Base-by-base conservation (phyloP, 2,888 invertebrate genomes). In the Drosophila subquinaria region DNA sequence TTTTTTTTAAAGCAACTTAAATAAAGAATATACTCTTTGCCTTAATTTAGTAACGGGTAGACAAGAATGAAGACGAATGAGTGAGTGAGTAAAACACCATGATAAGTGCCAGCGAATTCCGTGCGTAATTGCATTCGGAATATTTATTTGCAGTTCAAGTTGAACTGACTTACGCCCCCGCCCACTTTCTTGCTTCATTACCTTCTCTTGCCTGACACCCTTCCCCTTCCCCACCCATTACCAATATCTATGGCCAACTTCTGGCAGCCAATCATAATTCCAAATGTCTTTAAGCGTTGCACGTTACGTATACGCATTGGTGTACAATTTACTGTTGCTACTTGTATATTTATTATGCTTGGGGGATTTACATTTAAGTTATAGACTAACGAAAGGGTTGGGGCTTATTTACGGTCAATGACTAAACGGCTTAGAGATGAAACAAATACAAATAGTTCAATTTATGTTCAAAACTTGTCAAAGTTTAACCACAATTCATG, bases 81-180 rank as follows among this genome's bases (percentile, higher is more conserved):
- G 36, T 55, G 36, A 11, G 36, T 2, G 13, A 69, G 64, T 53
- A 72, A 68, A 68, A 43, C 59, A 69, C 64, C 53, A 52, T 76
- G 79, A 79, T 84, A 89, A 89, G 82, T 82, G 69, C 76, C 67
- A 66, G 69, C 60, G 61, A 88, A 89, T 85, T 85, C 88, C 79
- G 82, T 81, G 76, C 88, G 89, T 89, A 89, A 89, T 87, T 89
- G 82, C 88, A 88, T 82, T 76, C 57, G 57, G 65, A 74, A 85
- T 89, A 81, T 79, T 61, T 64, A 64, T 64, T 63, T 64, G 57
- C 51, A 15, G 52, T 62, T 53, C 38, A 45, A 56, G 20, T 66
- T 38, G 27, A 23, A 59, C n/a, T 56, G 43, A 27, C 17, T 56
- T 56, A 43, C 33, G 17, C 40, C 38, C 8, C 6, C 40, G 8